Evolutionary conservation across 2,888 invertebrate species (phyloP).

Genomic region (Zaprionus bogoriensis): DNA sequence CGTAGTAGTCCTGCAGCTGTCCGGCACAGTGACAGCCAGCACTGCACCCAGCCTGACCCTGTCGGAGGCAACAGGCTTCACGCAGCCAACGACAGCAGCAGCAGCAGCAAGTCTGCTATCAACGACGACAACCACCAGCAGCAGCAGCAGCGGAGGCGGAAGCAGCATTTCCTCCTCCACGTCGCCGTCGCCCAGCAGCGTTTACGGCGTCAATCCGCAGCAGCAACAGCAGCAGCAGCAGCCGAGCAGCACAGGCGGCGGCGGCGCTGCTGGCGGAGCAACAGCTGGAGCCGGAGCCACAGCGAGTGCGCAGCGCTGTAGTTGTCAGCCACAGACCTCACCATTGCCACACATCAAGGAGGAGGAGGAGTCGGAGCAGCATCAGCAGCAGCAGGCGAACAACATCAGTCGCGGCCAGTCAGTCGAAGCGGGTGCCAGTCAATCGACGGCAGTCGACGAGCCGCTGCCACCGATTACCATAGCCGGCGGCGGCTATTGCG

Average conservation of each 20-base stretch:
- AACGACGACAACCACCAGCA: constrained; percentile 37
- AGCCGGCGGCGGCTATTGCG: constrained; percentile 61
- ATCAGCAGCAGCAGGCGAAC: constrained; percentile 47
- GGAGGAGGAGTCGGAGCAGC: constrained; percentile 87
- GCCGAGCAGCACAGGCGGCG: constrained; percentile 83
- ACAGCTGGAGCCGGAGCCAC: constrained; percentile 18
- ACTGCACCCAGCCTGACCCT: constrained; percentile 52
- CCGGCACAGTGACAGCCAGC: constrained; percentile 51
- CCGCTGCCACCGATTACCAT: constrained; percentile 49
- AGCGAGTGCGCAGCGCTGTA: constrained; percentile 81
- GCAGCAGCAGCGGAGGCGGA: constrained; percentile 12
- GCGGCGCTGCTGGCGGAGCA: constrained; percentile 81
- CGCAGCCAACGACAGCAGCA: constrained; percentile 41
- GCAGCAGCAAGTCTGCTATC: constrained; percentile 27
- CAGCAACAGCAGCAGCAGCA: constrained; percentile 21
- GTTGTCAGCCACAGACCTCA: constrained; percentile 86
- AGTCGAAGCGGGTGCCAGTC: constrained; percentile 18
- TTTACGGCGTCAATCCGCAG: constrained; percentile 37
- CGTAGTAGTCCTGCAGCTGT: constrained; percentile 65
- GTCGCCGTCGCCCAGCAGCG: constrained; percentile 53
- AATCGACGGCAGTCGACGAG: constrained; percentile 21
- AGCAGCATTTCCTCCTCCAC: constrained; percentile 44
- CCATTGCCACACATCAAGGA: constrained; percentile 92
- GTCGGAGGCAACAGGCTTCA: constrained; percentile 31
- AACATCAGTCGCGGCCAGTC: constrained; percentile 22